Base-by-base conservation (phyloP, 2,888 invertebrate genomes). In the Onchidella celtica region DNA sequence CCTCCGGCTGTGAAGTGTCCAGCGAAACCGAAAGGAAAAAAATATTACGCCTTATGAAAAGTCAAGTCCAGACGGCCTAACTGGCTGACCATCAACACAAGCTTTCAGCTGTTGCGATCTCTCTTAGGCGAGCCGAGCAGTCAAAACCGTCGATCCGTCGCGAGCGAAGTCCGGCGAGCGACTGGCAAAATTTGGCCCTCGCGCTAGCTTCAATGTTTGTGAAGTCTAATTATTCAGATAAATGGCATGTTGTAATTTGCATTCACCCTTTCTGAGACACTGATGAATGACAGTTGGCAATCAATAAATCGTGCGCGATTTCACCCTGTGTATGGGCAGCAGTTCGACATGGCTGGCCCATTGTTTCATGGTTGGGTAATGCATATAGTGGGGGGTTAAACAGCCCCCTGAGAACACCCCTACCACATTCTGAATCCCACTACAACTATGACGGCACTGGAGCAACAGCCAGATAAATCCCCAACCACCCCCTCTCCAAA, bases 181-280 rank as follows among this genome's bases (percentile, higher is more conserved):
- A 63, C 73, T 72, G 65, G 57, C 47, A 73, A 73, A 65, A 66
- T 75, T 76, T 68, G 70, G 70, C 79, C 69, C 59, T 47, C 63
- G 76, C 76, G 65, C 73, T 40, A 59, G 73, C 68, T 82, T 75
- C 59, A 69, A 47, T 70, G 82, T 85, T 83, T 81, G 84, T 84
- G 78, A 82, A 84, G 70, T 82, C 83, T 79, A 85, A 84, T 83
- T 83, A 85, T 81, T 79, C 80, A 81, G 84, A 85, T 83, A 85
- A 85, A 85, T 82, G 82, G 81, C 83, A 82, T 82, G 85, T 85
- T 84, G 83, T 84, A 85, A 83, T 85, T 83, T 83, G 83, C 82
- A 85, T 84, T 84, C 81, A 79, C 70, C 61, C 68, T 78, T 74
- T 79, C 75, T 40, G 74, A 70, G 75, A 55, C 55, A 24, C 63